Evolutionary conservation across 2,113 vertebrate genomes (phyloP).

Genomic region (Pterocles orientalis): DNA sequence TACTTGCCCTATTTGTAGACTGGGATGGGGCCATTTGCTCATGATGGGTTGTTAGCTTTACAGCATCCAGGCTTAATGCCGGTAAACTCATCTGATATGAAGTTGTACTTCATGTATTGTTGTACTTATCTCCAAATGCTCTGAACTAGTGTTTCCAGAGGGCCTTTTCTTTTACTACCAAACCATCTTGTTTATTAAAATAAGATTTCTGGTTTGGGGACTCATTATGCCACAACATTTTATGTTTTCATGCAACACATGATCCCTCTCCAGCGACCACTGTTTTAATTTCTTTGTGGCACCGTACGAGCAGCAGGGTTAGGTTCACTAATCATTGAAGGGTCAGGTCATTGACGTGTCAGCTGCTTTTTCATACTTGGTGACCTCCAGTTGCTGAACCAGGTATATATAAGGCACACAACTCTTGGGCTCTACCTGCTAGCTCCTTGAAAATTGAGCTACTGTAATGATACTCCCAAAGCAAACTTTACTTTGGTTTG

Average conservation of each 20-base stretch:
- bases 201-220: not conserved
- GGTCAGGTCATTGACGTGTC: not conserved
- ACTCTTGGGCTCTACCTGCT: slow-evolving; percentile 43
- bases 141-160: not conserved
- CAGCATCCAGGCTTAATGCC: not conserved
- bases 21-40: not conserved
- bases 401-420: not conserved
- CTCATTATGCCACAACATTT: not conserved
- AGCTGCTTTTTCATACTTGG: not conserved
- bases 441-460: slow-evolving; percentile 71
- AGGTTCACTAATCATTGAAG: not conserved
- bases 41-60: not conserved
- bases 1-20: not conserved
- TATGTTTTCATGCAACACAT: not conserved
- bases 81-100: not conserved
- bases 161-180: not conserved
- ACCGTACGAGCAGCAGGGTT: not conserved
- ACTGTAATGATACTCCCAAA: slow-evolving; percentile 68
- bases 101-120: not conserved
- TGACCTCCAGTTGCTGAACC: not conserved
- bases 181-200: not conserved
- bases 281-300: not conserved
- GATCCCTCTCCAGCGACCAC: not conserved
- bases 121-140: not conserved
- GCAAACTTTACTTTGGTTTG: slow-evolving; percentile 73